These are phyloP conservation scores for Platanista minor DNA, from an alignment of 2,113 vertebrate genomes.

Conservation along the genomic window DNA sequence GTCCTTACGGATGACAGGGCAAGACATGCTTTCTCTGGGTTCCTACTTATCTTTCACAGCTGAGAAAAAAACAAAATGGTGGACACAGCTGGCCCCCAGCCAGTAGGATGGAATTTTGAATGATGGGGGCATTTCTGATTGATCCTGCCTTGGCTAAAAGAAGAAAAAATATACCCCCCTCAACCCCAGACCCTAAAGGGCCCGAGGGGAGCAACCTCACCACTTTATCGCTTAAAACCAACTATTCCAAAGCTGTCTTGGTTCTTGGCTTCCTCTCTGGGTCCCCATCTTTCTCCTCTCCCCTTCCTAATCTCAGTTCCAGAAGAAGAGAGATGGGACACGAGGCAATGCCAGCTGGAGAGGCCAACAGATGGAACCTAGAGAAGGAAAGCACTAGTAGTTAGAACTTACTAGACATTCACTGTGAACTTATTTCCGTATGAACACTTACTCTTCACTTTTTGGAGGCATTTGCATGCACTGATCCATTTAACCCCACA, in stretches of 20 bases:
- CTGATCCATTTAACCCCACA: background rate
- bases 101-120: background rate
- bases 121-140: background rate
- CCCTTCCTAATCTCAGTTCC: background rate
- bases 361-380: background rate
- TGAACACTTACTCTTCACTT: background rate
- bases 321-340: background rate
- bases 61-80: background rate
- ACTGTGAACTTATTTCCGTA: accelerated
- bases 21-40: background rate
- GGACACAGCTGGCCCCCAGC: background rate
- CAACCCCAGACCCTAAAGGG: background rate
- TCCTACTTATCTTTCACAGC: background rate
- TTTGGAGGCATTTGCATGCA: no score
- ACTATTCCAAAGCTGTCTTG: background rate
- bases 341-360: background rate
- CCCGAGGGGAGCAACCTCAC: background rate
- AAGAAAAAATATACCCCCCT: background rate
- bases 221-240: background rate
- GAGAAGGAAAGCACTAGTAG: background rate
- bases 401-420: no score
- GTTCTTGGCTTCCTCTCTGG: background rate
- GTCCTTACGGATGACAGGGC: background rate
- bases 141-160: background rate
- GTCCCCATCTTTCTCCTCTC: background rate